Evolutionary conservation across 2,888 invertebrate genomes (phyloP), one percentile per base, ranked within the genome.

Genomic region (Macaria notata): DNA sequence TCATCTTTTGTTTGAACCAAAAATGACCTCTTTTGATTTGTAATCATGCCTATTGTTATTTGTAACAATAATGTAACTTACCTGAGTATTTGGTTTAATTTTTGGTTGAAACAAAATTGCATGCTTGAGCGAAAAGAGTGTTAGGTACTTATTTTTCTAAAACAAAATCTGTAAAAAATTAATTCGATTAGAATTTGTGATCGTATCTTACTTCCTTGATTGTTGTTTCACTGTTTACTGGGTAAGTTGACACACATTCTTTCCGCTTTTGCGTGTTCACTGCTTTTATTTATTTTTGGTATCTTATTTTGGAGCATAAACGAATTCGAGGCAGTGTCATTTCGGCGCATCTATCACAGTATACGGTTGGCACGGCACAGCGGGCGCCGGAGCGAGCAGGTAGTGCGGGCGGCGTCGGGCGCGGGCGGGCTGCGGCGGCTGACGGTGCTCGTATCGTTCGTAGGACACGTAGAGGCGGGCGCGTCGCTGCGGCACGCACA

Each of bases 401-500:
- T 86, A 78, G 75, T 82, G 80, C 47, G 53, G 60, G 46, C 64
- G 75, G 74, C 68, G 69, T 81, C 84, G 88, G 89, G 88, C 84
- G 86, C 86, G 87, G 79, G 75, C 83, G 80, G 80, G 75, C 75
- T 81, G 76, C 60, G 54, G 71, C 72, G 67, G 75, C 77, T 71
- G 78, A 79, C 79, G 70, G 78, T 76, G 70, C 72, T 75, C 4
- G 80, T 90, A 76, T 90, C 81, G 79, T 90, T 81, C 89, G 79
- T 92, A 92, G 92, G 92, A 88, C 91, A 89, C 86, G 83, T 92
- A 86, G 92, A 92, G 81, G 89, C 87, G 84, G 84, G 88, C 79
- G 83, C 86, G 75, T 82, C 90, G 75, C 85, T 86, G 65, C 87
- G 88, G 78, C 86, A 86, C 72, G 84, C 88, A 69, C 86, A 88